These are phyloP conservation scores for Lordiphosa fenestrarum DNA, from an alignment of 2,888 invertebrate species.

Conservation along the genomic window DNA sequence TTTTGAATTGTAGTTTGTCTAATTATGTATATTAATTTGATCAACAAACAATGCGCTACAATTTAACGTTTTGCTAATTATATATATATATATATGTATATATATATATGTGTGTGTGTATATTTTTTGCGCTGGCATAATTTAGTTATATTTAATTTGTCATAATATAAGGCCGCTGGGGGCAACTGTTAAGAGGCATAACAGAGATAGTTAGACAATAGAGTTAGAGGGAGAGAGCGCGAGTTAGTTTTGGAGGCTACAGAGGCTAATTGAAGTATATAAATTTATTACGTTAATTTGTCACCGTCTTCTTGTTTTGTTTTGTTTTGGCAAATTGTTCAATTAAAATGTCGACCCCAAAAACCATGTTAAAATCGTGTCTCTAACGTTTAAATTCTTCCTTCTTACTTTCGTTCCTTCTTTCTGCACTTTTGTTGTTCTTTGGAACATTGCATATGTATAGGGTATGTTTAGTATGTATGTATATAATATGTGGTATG, in stretches of 20 bases:
- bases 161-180: slow-evolving; percentile 53
- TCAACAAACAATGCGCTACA: slow-evolving; percentile 66
- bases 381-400: too few relatives aligned
- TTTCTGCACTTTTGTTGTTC: slow-evolving; percentile 12
- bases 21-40: slow-evolving; percentile 18
- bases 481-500: background rate
- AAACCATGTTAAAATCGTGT: too few relatives aligned
- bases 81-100: slow-evolving; percentile 16
- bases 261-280: background rate
- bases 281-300: too few relatives aligned
- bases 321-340: too few relatives aligned
- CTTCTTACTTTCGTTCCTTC: too few relatives aligned
- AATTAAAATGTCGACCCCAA: too few relatives aligned
- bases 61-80: slow-evolving; percentile 61
- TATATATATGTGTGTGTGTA: slow-evolving; percentile 7
- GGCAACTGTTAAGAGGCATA: slow-evolving; percentile 54
- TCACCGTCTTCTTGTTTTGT: too few relatives aligned
- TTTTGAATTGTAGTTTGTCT: slow-evolving; percentile 26
- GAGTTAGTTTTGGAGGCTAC: too few relatives aligned
- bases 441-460: slow-evolving; percentile 29
- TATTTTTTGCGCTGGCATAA: slow-evolving; percentile 19
- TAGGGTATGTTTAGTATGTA: slow-evolving; percentile 31
- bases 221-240: slow-evolving; percentile 1
- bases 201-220: slow-evolving; percentile 6
- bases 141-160: slow-evolving; percentile 18